A percentile compares a stretch with the other conserved stretches of the same genome.
Conservation (phyloP, 2,797 vertebrate genomes). For the Thamnophis elegans region DNA sequence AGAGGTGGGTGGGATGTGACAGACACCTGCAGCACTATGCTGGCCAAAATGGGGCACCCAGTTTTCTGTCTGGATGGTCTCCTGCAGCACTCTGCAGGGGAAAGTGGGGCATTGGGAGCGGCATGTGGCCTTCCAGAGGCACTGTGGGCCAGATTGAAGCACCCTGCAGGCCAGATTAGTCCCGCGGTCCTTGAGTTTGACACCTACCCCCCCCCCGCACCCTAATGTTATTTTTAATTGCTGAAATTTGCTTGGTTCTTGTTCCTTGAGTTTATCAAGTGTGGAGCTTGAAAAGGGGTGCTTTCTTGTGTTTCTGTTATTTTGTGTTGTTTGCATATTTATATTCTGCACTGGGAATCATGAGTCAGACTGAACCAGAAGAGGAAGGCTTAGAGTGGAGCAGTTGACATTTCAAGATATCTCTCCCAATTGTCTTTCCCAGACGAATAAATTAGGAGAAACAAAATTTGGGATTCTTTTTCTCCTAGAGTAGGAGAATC, state of each 20-base stretch:
- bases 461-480: not conserved
- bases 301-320: not conserved
- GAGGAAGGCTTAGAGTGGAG: not conserved
- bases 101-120: too few species aligned
- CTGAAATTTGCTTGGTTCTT: not conserved
- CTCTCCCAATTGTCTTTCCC: not conserved
- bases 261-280: not conserved
- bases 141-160: too few species aligned
- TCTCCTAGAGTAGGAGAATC: not conserved
- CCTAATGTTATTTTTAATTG: not conserved
- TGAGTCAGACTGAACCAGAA: not conserved
- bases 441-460: not conserved
- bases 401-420: not conserved
- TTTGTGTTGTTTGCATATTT: not conserved
- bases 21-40: too few species aligned
- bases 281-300: not conserved
- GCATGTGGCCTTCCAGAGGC: too few species aligned
- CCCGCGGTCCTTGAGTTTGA: too few species aligned
- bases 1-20: too few species aligned
- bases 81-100: too few species aligned
- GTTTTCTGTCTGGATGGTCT: too few species aligned
- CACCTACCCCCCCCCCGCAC: rapidly evolving
- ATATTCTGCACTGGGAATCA: not conserved
- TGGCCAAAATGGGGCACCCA: too few species aligned
- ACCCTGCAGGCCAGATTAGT: too few species aligned